Evolutionary conservation across 1,140 invertebrate genomes (phyloP), one percentile per base, ranked within the genome.

Genomic region (Dolichoris vasculosae): DNA sequence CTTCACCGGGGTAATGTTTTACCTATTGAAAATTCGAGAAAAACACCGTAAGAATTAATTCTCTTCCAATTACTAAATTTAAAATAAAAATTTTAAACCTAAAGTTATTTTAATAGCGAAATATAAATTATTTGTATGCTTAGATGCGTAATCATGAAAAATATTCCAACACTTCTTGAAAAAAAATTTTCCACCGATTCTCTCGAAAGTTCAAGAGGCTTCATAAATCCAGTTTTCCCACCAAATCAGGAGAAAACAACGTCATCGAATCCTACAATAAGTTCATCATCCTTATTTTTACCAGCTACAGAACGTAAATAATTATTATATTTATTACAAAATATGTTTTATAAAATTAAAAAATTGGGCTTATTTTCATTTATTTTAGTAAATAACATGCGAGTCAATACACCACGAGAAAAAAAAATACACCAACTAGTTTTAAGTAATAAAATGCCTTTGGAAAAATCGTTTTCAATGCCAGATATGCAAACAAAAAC

Each of bases 391-490:
- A 32, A 76, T 17, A 51, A 35, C 30, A 26, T 51, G 26, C 26
- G 46, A 32, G 40, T 51, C 86, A 43, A 23, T 40, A 80, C 84
- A 32, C 73, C 87, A 4, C 87, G 82, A 35, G 90, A 90, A 85
- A 88, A 69, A 77, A 91, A 88, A 82, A 83, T 90, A 59, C 90
- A 88, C 83, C 90, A 89, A 46, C 82, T 90, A 15, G 48, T 92
- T 38, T 64, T 92, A 20, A 83, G 78, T 15, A 94, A 92, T 83
- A 95, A 95, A 89, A 94, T 94, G 40, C 95, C 96, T 0, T 90
- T 97, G 40, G 96, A 96, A 88, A 97, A 97, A 90, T 97, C 96
- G 3, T 92, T 95, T 55, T 97, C 97, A 0, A 95, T 97, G 95
- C 97, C 97, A 0, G 96, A 97, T 89, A 97, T 97, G 85, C 95